Conservation (phyloP, 1,140 invertebrate species). For the Aphaenogaster floridana region DNA sequence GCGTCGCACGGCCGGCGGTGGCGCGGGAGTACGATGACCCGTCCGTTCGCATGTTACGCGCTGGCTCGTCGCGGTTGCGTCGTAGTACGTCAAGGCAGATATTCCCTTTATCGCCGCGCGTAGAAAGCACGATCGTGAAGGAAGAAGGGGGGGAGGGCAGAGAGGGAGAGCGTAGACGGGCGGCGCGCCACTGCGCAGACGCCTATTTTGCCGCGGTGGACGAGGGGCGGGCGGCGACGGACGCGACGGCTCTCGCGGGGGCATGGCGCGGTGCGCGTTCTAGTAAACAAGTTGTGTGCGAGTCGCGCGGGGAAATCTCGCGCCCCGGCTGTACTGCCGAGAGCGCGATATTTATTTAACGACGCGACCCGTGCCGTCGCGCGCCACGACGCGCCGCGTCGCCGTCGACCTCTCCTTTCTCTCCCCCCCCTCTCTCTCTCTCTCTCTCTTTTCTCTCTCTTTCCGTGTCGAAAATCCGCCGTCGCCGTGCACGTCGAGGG, state of each 20-base stretch:
- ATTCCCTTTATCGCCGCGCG: slow-evolving; percentile 64
- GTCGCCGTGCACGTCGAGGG: background rate
- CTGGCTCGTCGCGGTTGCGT: slow-evolving; percentile 67
- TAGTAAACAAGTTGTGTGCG: slow-evolving; percentile 86
- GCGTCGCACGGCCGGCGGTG: slow-evolving; percentile 12
- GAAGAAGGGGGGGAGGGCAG: background rate
- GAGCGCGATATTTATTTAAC: slow-evolving; percentile 62
- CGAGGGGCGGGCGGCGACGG: slow-evolving; percentile 60
- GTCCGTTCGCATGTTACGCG: slow-evolving; percentile 70
- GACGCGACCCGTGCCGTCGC: background rate
- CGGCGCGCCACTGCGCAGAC: slow-evolving; percentile 79
- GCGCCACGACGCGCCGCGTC: slow-evolving; percentile 29
- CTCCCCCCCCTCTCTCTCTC: too few relatives aligned
- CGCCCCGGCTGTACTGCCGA: slow-evolving; percentile 51
- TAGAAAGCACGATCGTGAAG: slow-evolving; percentile 9
- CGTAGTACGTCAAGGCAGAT: slow-evolving; percentile 69
- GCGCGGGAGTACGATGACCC: slow-evolving; percentile 76
- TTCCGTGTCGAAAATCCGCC: too few relatives aligned
- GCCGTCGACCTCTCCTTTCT: background rate
- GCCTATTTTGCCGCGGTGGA: slow-evolving; percentile 81
- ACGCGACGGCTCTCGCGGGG: slow-evolving; percentile 73
- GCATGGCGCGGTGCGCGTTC: slow-evolving; percentile 84
- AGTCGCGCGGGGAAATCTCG: slow-evolving; percentile 78
- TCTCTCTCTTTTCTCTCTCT: too few relatives aligned
- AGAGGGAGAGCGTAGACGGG: slow-evolving; percentile 52